Evolutionary conservation across 2,888 invertebrate genomes (phyloP).

Genomic region (Lordiphosa andalusiaca): DNA sequence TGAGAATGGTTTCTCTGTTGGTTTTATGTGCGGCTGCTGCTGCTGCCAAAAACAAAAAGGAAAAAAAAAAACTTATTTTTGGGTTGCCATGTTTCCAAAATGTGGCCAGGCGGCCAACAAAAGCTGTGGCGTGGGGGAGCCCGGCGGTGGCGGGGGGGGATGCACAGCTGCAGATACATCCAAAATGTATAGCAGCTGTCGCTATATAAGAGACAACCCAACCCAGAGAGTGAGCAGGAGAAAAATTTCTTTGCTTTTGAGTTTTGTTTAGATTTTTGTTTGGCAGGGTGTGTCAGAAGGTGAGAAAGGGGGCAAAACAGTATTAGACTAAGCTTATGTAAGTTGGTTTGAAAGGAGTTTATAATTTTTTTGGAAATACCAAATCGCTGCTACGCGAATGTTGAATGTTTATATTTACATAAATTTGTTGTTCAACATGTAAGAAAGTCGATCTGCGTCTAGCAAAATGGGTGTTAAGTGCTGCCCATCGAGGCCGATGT

Average conservation of each 20-base stretch:
- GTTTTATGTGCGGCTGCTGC: constrained; percentile 26
- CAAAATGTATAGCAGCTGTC: constrained; percentile 61
- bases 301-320: too few species aligned
- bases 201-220: constrained; percentile 24
- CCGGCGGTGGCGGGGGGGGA: constrained; percentile 3
- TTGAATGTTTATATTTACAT: too few species aligned
- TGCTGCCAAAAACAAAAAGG: constrained; percentile 18
- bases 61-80: constrained; percentile 52
- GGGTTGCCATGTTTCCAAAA: constrained; percentile 61
- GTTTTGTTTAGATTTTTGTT: too few species aligned
- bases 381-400: too few species aligned
- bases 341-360: too few species aligned
- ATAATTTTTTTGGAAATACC: too few species aligned
- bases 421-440: too few species aligned
- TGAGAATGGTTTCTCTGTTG: constrained; percentile 20
- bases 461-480: too few species aligned
- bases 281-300: too few species aligned
- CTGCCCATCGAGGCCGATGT: too few species aligned
- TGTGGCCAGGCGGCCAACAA: constrained; percentile 25
- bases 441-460: too few species aligned
- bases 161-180: constrained; percentile 62
- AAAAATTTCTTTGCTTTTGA: constrained; percentile 14
- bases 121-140: neutral
- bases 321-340: too few species aligned
- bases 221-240: constrained; percentile 14